A percentile compares a stretch with the other conserved stretches of the same genome.
These are phyloP conservation scores for Falco punctatus DNA, from an alignment of 2,113 vertebrate genomes.

Conservation along the genomic window DNA sequence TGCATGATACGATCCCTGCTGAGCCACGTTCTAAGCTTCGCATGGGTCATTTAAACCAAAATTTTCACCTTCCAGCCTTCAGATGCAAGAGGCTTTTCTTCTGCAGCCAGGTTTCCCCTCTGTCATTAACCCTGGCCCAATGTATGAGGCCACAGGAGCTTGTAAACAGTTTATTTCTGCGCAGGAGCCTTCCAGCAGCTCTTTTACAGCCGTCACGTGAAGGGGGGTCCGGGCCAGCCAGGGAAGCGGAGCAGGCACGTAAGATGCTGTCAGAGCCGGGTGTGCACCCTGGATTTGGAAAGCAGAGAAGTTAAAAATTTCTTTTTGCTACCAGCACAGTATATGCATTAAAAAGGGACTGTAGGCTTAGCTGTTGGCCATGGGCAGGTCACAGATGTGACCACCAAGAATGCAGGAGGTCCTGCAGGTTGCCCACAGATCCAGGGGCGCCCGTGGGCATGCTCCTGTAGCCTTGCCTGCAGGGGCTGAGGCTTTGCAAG, in stretches of 20 bases:
- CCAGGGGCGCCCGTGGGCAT: neutral
- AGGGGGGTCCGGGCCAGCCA: neutral
- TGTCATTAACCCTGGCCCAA: neutral
- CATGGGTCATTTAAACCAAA: neutral
- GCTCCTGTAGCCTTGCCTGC: neutral
- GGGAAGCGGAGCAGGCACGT: neutral
- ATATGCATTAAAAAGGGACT: neutral
- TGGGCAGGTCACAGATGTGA: neutral
- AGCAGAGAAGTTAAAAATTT: neutral
- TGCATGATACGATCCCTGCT: neutral
- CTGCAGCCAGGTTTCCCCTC: neutral
- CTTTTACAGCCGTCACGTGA: neutral
- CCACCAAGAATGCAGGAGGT: neutral
- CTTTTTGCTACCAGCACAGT: neutral
- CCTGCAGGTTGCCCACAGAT: neutral
- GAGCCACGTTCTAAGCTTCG: neutral
- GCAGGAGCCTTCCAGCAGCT: slow-evolving; percentile 28
- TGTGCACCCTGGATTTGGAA: neutral
- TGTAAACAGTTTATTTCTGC: slow-evolving; percentile 28
- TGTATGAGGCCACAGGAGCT: neutral
- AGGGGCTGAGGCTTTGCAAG: neutral
- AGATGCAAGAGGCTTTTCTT: neutral
- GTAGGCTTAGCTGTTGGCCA: accelerated
- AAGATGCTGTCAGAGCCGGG: neutral
- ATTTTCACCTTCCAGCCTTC: neutral